Evolutionary conservation across 2,797 vertebrate genomes (phyloP).

Genomic region (Rhinogobio ventralis): DNA sequence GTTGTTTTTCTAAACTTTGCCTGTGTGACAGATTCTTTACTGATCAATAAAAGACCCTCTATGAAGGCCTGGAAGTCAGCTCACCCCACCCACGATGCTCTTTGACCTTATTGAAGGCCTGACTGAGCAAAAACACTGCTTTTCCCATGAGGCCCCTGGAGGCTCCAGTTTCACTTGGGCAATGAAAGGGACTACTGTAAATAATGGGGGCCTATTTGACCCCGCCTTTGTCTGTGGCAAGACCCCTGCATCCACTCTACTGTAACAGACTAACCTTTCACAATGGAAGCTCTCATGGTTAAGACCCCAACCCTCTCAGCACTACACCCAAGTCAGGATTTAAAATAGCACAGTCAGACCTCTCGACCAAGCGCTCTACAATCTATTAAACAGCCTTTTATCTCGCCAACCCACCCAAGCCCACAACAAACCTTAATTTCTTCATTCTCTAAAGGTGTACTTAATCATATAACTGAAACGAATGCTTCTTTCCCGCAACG

Average conservation of each 20-base stretch:
- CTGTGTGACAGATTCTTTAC: conserved; percentile 61
- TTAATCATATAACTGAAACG: not conserved
- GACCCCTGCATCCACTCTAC: conserved; percentile 80
- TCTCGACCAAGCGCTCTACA: conserved; percentile 62
- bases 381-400: conserved; percentile 16
- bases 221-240: conserved; percentile 74
- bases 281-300: conserved; percentile 80
- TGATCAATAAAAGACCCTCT: conserved; percentile 67
- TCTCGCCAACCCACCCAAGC: conserved; percentile 68
- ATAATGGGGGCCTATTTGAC: conserved; percentile 83
- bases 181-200: conserved; percentile 90
- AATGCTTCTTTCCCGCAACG: not conserved
- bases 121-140: conserved; percentile 89
- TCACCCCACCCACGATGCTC: conserved; percentile 72
- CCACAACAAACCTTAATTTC: conserved; percentile 54
- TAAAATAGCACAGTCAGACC: conserved; percentile 74
- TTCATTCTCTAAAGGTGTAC: not conserved
- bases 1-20: conserved; percentile 62
- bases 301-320: conserved; percentile 68
- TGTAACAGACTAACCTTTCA: conserved; percentile 79
- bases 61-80: conserved; percentile 71
- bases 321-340: conserved; percentile 70
- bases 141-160: conserved; percentile 76
- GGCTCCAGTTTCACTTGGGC: conserved; percentile 82
- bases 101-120: conserved; percentile 85